Base-by-base conservation (phyloP, 2,113 vertebrate species). In the Catharus minimus region DNA sequence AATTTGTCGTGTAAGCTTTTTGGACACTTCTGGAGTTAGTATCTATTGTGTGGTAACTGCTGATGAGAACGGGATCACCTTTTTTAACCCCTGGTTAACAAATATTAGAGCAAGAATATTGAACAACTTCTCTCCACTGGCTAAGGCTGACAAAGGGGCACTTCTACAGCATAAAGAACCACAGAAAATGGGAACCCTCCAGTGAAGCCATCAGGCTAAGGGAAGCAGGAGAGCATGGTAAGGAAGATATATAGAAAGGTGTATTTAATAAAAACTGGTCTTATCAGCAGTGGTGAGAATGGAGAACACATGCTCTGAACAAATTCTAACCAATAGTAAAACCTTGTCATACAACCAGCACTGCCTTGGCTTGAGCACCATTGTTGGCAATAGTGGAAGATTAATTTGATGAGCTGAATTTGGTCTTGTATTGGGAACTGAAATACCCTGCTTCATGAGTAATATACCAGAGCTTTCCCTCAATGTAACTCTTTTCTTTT, bases 401-500 rank as follows among this genome's bases (percentile, higher is more conserved):
- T 43, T 33, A 77, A 46, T 74, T 20, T 58, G 28, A 66, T 46
- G 38, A 91, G 56, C 5, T 82, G 55, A 69, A 82, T 88, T 69
- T 89, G 52, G 75, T 26, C 27, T 47, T 46, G 18, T 28, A 24
- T 44, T 30, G 15, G 17, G 50, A 72, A 94, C 7, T 33, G 17
- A 71, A 61, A 92, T 13, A 71, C 32, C 2, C 9, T 55, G 19
- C 81, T 91, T 67, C 43, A 65, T 57, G 6, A 89, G 38, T 28
- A 61, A 65, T 36, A 78, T 60, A 57, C 44, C 66, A 86, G 46
- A 69, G 46, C 8, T 93, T 94, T 95, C 73, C 83, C 78, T 90
- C 91, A 89, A 89, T 86, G 72, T 24, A 76, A 52, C 43, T 95
- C 65, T 61, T 80, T 64, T 82, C 75, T 95, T 91, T 82, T 96